Evolutionary conservation across 2,797 vertebrate species (phyloP).

Genomic region (Anomalospiza imberbis): DNA sequence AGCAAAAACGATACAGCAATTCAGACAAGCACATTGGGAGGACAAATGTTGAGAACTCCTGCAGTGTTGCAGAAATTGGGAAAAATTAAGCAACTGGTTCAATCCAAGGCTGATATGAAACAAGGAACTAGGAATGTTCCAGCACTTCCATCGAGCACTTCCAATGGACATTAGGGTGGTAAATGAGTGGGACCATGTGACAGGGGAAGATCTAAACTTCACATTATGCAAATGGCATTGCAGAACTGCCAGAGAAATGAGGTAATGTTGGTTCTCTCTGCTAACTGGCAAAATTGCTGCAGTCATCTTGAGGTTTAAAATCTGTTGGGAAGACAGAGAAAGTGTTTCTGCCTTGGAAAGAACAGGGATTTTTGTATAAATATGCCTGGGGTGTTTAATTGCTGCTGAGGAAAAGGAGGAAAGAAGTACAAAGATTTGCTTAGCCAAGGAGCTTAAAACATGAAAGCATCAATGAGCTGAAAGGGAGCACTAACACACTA

Average conservation of each 20-base stretch:
- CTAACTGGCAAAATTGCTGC: background rate
- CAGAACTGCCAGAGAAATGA: conserved; percentile 1
- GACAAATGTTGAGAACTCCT: background rate
- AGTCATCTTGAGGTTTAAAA: background rate
- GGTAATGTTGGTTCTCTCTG: background rate
- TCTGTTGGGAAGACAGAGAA: background rate
- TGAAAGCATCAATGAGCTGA: background rate
- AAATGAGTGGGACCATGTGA: background rate
- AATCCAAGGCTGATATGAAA: background rate
- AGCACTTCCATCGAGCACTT: background rate
- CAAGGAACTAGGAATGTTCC: background rate
- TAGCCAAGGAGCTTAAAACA: background rate
- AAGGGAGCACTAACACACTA: background rate
- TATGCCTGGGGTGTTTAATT: background rate
- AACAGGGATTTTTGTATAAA: background rate
- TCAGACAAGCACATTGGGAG: background rate
- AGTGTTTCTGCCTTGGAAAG: background rate
- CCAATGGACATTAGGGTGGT: background rate
- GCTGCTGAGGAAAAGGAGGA: background rate
- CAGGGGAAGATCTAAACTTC: background rate
- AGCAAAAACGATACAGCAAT: background rate
- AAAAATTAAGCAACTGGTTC: conserved; percentile 34
- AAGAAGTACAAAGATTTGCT: background rate
- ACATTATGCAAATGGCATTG: conserved; percentile 11
- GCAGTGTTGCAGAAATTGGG: background rate